These are phyloP conservation scores for Martes martes DNA, from an alignment of 2,113 vertebrate species.

Conservation along the genomic window DNA sequence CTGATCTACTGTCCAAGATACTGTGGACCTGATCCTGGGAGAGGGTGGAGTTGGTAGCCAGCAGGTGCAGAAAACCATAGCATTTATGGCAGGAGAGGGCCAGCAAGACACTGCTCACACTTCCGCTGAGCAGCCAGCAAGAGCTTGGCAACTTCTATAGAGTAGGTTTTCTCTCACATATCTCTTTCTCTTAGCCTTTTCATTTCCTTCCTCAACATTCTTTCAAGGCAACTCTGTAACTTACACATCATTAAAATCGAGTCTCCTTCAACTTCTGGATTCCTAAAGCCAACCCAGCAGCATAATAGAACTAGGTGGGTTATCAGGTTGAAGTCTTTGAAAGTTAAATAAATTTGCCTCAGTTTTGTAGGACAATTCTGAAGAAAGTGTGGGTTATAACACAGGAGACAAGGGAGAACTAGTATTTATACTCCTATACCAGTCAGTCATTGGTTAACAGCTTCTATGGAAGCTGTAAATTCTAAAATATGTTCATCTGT, in stretches of 20 bases:
- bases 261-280: not conserved
- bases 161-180: not conserved
- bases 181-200: not conserved
- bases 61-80: not conserved
- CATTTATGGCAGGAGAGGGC: rapidly evolving
- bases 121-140: not conserved
- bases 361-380: not conserved
- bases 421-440: not conserved
- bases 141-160: not conserved
- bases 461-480: not conserved
- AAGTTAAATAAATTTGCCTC: not conserved
- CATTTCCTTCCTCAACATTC: not conserved
- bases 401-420: rapidly evolving
- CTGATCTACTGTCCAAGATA: too few relatives aligned
- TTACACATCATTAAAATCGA: not conserved
- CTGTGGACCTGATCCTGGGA: not conserved
- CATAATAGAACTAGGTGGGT: not conserved
- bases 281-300: not conserved
- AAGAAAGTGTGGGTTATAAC: not conserved
- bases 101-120: not conserved
- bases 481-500: not conserved
- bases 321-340: not conserved
- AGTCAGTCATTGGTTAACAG: not conserved
- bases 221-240: not conserved
- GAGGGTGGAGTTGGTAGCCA: not conserved